Percentiles rank a stretch among this genome's conserved stretches.
Conservation (phyloP, 2,797 vertebrate species). For the Podarcis lilfordi region DNA sequence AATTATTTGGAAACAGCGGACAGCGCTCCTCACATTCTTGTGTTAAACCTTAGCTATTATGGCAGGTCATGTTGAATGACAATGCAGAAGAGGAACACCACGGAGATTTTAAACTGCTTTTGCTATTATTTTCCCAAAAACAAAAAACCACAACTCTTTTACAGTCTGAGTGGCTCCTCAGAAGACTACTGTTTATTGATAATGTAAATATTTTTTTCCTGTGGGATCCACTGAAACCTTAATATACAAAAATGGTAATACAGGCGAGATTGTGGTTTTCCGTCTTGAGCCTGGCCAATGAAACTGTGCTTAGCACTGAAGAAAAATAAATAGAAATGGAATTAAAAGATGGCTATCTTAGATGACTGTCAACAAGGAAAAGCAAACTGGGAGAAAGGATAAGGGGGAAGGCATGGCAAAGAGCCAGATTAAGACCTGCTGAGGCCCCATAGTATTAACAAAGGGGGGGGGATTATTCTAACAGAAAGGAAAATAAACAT, state of each 20-base stretch:
- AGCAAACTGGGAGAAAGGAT: not conserved
- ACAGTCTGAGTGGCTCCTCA: not conserved
- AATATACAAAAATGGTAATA: too few relatives aligned
- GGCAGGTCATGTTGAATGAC: not conserved
- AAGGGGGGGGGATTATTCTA: not conserved
- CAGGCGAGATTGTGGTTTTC: too few relatives aligned
- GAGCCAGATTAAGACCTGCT: not conserved
- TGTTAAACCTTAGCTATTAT: not conserved
- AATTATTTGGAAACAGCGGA: not conserved
- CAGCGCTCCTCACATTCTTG: not conserved
- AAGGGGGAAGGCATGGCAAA: not conserved
- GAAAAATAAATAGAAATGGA: too few relatives aligned
- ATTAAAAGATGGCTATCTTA: too few relatives aligned
- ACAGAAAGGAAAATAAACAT: too few relatives aligned
- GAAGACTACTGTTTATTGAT: not conserved
- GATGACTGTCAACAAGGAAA: not conserved
- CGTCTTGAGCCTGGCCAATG: too few relatives aligned
- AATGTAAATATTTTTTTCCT: not conserved
- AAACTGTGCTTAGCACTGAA: too few relatives aligned
- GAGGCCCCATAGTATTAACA: not conserved
- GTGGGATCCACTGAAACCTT: not conserved
- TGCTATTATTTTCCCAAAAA: too few relatives aligned
- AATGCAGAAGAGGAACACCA: not conserved
- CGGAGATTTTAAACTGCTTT: slow-evolving; percentile 26
- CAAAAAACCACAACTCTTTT: not conserved